Evolutionary conservation across 2,113 vertebrate species (phyloP), one percentile per base, ranked within the genome.

Genomic region (Promerops cafer): DNA sequence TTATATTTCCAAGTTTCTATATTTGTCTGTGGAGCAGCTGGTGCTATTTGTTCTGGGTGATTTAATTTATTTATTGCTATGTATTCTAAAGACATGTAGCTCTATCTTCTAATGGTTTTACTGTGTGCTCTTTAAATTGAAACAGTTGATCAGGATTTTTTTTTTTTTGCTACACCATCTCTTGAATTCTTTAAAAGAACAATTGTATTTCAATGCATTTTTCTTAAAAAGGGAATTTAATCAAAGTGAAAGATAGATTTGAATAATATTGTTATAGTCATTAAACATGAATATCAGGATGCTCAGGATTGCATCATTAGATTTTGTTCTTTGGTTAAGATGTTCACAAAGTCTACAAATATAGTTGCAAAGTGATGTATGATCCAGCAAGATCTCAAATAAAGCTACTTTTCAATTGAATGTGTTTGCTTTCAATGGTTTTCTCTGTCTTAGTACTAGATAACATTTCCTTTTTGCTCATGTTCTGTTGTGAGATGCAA

Each of bases 61-160:
- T 96, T 97, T 95, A 91, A 95, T 95, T 97, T 94, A 95, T 97
- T 96, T 96, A 95, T 97, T 89, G 93, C 57, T 26, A 10, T 74
- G 42, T 89, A 93, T 97, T 94, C 49, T n/a, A 90, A 95, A 96
- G 93, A 86, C 76, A 69, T 37, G 60, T 65, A 92, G 83, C 89
- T 93, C 76, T 83, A 63, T 97, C 88, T 97, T 93, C 89, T 77
- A 79, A 44, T 47, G 70, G 39, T 76, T 95, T 96, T 92, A 57
- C 86, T 53, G 80, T 70, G 60, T 83, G 45, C 61, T 95, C 49
- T 93, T 95, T 86, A 95, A 83, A 96, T 80, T 50, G 84, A 89
- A 96, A 86, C 59, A 40, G 91, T 90, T 91, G 88, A 95, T 94
- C 89, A 81, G 69, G 15, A 5, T 7, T 42, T 42, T 54, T 60